Evolutionary conservation across 2,888 invertebrate species (phyloP), one percentile per base, ranked within the genome.

Genomic region (Malthinus flaveolus): DNA sequence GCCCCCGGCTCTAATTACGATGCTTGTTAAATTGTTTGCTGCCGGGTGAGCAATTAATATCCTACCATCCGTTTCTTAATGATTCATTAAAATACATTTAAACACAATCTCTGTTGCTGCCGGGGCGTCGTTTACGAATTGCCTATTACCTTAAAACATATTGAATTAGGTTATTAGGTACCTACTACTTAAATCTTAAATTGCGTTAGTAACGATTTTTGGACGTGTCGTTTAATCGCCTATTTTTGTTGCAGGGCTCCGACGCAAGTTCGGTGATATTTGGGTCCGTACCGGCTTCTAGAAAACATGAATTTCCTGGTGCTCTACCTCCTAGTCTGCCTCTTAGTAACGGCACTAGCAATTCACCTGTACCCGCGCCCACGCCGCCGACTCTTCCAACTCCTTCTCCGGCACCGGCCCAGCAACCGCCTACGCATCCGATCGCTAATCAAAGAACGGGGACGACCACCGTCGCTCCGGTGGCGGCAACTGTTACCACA

Each of bases 351-450:
- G 86, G 85, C 68, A 83, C 85, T 65, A 85, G 85, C 75, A 84
- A 82, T 73, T 85, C 84, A 70, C 84, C 85, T 61, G 85, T 85
- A 73, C 85, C 86, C 68, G 85, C 84, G 69, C 85, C 83, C 59
- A 82, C 83, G 71, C 83, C 88, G 67, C 85, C 87, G 68, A 82
- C 82, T 69, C 79, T 83, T 68, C 87, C 88, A 66, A 83, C 84
- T 66, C 87, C 88, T 61, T 86, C 87, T 70, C 87, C 88, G 69
- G 88, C 89, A 72, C 87, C 88, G 70, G 87, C 88, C 71, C 85
- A 85, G 73, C 84, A 84, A 71, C 84, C 84, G 75, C 85, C 78
- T 70, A 65, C 74, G 46, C 75, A 67, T 32, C 68, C 71, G 32
- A 62, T 64, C 36, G 63, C 62, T 45, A 61, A 59, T 37, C 69